phyloP scores from a whole-genome alignment of 2,888 invertebrate genomes.

The Strigamia transsilvanica region DNA sequence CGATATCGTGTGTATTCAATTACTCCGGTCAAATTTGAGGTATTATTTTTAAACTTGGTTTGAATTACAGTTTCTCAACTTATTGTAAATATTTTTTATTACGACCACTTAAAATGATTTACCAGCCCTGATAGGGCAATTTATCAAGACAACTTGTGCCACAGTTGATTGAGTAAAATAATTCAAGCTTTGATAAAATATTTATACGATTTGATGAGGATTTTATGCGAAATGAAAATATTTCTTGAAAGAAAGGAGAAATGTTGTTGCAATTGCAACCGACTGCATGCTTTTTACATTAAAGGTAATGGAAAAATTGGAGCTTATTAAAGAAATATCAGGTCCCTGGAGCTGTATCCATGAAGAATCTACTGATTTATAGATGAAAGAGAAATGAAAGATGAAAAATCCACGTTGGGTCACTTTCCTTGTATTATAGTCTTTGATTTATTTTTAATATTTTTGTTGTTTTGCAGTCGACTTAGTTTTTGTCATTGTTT shows the following conservation, averaged over 20 bases:
- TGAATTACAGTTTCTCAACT: neutral
- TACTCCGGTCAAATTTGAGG: neutral
- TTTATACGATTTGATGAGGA: too few species aligned
- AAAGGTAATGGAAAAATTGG: constrained; percentile 12
- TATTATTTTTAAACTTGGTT: neutral
- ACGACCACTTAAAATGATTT: too few species aligned
- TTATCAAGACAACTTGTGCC: too few species aligned
- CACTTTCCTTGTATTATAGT: neutral
- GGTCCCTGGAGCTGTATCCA: neutral
- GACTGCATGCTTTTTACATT: constrained; percentile 7
- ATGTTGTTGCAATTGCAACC: neutral
- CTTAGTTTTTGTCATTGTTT: neutral
- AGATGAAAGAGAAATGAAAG: constrained; percentile 15
- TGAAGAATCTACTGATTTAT: neutral
- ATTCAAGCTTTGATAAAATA: neutral
- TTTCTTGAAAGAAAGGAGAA: neutral
- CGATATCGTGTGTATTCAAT: neutral
- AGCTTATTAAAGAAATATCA: constrained; percentile 28
- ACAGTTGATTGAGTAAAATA: neutral
- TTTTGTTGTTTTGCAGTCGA: constrained; percentile 7
- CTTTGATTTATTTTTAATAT: constrained; percentile 28
- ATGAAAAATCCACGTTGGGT: constrained; percentile 11
- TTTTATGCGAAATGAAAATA: neutral
- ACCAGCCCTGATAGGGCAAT: too few species aligned
- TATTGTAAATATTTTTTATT: neutral